Evolutionary conservation across 1,140 invertebrate species (phyloP).

Genomic region (Scaptomyza graminum): DNA sequence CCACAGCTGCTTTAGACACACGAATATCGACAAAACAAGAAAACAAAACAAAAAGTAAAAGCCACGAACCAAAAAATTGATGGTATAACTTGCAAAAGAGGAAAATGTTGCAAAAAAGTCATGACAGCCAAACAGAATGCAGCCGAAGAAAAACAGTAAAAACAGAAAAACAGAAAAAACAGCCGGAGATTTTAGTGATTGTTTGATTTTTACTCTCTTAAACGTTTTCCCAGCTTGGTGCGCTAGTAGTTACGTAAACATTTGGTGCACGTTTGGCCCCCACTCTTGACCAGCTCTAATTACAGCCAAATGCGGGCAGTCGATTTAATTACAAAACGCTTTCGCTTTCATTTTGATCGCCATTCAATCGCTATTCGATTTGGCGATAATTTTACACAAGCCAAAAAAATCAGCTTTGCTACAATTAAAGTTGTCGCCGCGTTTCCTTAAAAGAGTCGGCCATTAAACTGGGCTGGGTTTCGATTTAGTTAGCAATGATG

Average conservation of each 20-base stretch:
- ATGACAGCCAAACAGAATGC: conserved; percentile 28
- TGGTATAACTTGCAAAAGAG: conserved; percentile 38
- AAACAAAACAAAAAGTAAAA: conserved; percentile 14
- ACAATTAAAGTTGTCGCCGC: conserved; percentile 61
- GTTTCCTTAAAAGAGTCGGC: conserved; percentile 62
- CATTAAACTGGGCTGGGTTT: conserved; percentile 64
- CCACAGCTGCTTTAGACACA: conserved; percentile 27
- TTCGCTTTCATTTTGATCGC: conserved; percentile 41
- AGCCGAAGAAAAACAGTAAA: conserved; percentile 2
- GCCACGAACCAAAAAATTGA: conserved; percentile 9
- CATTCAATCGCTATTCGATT: conserved; percentile 38
- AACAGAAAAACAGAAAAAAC: conserved; percentile 1
- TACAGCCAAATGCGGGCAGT: conserved; percentile 53
- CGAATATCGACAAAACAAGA: conserved; percentile 12
- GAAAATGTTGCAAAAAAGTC: conserved; percentile 49
- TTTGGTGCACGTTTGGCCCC: conserved; percentile 32
- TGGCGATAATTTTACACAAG: conserved; percentile 60
- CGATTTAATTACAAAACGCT: conserved; percentile 76
- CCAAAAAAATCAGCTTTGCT: conserved; percentile 16
- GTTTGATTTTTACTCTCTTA: conserved; percentile 14
- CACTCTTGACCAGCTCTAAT: conserved; percentile 48
- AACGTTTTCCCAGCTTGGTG: background rate
- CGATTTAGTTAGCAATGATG: conserved; percentile 27
- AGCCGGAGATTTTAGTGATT: conserved; percentile 1
- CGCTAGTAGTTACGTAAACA: conserved; percentile 1